These are phyloP conservation scores for Propithecus coquereli DNA, from an alignment of 2,113 vertebrate species.

Conservation along the genomic window DNA sequence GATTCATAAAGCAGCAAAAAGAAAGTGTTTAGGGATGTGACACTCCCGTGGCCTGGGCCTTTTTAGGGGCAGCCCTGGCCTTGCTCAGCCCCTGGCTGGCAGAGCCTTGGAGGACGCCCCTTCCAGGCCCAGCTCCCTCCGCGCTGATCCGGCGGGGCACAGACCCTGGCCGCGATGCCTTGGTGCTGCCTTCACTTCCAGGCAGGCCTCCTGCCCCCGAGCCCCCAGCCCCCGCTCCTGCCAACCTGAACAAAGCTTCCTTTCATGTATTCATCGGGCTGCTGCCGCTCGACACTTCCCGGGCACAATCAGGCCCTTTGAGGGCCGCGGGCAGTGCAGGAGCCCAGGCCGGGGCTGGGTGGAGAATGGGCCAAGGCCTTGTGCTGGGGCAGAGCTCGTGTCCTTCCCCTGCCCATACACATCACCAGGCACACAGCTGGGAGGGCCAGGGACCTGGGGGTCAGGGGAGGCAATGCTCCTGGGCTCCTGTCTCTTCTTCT, in stretches of 20 bases:
- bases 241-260: slow-evolving; percentile 76
- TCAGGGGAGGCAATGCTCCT: slow-evolving; percentile 30
- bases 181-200: slow-evolving; percentile 70
- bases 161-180: not conserved
- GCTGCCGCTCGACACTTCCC: slow-evolving; percentile 62
- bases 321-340: slow-evolving; percentile 55
- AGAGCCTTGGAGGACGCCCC: not conserved
- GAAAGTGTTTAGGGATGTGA: not conserved
- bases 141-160: not conserved
- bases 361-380: slow-evolving; percentile 53
- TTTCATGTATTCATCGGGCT: slow-evolving; percentile 71
- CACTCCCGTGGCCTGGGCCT: not conserved
- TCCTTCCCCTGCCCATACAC: not conserved
- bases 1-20: not conserved
- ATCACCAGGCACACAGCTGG: not conserved
- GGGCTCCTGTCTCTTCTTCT: not conserved
- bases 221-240: slow-evolving; percentile 36
- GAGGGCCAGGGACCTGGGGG: not conserved
- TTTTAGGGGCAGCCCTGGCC: not conserved
- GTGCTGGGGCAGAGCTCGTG: slow-evolving; percentile 41
- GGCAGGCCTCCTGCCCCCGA: slow-evolving; percentile 69
- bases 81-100: not conserved
- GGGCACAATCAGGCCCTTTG: slow-evolving; percentile 79
- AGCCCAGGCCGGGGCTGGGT: not conserved
- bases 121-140: not conserved